Evolutionary conservation across 1,140 invertebrate genomes (phyloP).

Genomic region (Brachionus manjavacas): DNA sequence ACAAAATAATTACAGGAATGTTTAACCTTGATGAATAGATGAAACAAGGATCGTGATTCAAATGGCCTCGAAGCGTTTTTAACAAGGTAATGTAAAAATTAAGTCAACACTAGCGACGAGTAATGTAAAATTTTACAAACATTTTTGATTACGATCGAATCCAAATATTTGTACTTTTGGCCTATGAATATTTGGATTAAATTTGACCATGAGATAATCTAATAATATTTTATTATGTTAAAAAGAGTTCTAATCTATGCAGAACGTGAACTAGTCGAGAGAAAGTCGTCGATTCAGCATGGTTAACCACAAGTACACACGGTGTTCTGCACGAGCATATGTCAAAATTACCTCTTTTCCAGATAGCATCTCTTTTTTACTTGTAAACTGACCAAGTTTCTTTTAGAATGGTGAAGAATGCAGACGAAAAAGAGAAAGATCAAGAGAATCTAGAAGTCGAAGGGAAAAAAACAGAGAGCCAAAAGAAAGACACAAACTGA

Average conservation of each 20-base stretch:
- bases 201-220: background rate
- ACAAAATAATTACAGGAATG: background rate
- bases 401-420: background rate
- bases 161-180: background rate
- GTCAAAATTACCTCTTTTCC: background rate
- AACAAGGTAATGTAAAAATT: background rate
- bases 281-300: background rate
- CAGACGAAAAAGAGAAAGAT: background rate
- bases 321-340: background rate
- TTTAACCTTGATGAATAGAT: conserved; percentile 4
- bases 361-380: background rate
- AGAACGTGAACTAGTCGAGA: background rate
- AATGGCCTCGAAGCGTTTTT: background rate
- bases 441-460: background rate
- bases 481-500: background rate
- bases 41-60: background rate
- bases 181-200: background rate
- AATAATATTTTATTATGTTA: background rate
- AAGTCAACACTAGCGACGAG: background rate
- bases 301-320: background rate
- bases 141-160: background rate
- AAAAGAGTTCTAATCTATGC: background rate
- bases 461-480: background rate
- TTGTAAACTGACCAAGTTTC: background rate
- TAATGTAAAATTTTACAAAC: background rate